Evolutionary conservation across 1,140 invertebrate species (phyloP).

Genomic region (Polypedilum vanderplanki): DNA sequence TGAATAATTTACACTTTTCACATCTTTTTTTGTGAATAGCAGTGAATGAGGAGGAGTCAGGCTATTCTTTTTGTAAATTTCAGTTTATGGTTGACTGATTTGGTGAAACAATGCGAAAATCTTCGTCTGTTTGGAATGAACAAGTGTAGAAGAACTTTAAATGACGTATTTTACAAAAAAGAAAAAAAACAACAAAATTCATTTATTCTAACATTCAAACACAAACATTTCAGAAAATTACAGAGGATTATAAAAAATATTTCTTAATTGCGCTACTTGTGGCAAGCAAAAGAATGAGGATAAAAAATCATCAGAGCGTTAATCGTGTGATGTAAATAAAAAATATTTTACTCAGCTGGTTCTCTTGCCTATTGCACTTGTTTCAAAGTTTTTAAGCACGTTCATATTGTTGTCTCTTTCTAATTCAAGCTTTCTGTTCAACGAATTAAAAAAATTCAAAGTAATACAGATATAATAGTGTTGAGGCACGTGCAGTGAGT

Average conservation of each 20-base stretch:
- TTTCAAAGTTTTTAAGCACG: not conserved
- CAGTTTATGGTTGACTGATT: conserved; percentile 9
- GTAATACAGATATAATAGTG: not conserved
- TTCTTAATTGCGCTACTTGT: too few relatives aligned
- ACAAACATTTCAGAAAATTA: too few relatives aligned
- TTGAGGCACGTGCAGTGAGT: not conserved
- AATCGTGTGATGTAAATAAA: not conserved
- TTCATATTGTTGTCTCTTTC: not conserved
- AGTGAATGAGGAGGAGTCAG: too few relatives aligned
- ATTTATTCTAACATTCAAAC: too few relatives aligned
- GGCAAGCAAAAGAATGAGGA: not conserved
- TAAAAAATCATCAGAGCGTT: not conserved
- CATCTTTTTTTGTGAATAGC: too few relatives aligned
- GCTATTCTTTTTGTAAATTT: too few relatives aligned
- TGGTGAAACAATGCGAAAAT: conserved; percentile 9
- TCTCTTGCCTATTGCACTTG: not conserved
- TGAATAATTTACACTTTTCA: too few relatives aligned
- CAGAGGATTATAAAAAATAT: too few relatives aligned
- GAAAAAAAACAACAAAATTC: too few relatives aligned
- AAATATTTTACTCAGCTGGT: conserved; percentile 1
- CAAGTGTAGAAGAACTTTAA: conserved; percentile 11
- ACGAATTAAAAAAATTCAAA: not conserved
- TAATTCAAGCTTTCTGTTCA: not conserved
- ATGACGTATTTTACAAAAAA: not conserved
- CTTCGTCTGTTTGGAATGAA: not conserved